phyloP scores from a whole-genome alignment of 2,888 invertebrate genomes.

The Pegoplata infirma region DNA sequence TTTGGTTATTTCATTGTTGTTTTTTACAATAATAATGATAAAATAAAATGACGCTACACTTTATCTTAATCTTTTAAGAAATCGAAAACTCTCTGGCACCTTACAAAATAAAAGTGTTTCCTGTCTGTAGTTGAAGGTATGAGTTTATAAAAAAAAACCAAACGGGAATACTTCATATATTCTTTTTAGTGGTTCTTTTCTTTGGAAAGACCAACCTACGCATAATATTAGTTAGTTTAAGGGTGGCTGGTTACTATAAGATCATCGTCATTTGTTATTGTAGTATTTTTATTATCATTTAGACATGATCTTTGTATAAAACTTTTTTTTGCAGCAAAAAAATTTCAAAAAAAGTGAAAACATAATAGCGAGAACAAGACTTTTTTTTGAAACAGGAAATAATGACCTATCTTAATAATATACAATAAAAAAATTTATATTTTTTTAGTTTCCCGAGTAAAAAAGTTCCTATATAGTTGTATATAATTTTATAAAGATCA shows the following conservation, averaged over 20 bases:
- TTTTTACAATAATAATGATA: too few species aligned
- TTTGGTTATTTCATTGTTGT: too few species aligned
- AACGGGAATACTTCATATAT: slow-evolving; percentile 22
- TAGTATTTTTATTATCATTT: slow-evolving; percentile 54
- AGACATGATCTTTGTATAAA: slow-evolving; percentile 35
- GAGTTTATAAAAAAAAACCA: slow-evolving; percentile 1
- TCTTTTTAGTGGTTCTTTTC: background rate
- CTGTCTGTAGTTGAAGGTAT: slow-evolving; percentile 44
- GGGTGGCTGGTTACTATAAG: slow-evolving; percentile 48
- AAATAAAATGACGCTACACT: slow-evolving; percentile 39
- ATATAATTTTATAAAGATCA: too few species aligned
- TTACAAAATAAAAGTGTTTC: slow-evolving; percentile 50
- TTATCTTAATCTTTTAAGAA: slow-evolving; percentile 59
- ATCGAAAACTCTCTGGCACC: slow-evolving; percentile 56
- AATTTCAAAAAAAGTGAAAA: slow-evolving; percentile 54
- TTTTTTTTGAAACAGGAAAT: slow-evolving; percentile 45
- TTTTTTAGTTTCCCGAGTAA: background rate
- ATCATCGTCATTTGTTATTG: slow-evolving; percentile 51
- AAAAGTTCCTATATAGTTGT: too few species aligned
- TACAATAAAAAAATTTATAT: background rate
- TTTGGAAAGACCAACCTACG: slow-evolving; percentile 30
- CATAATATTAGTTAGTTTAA: slow-evolving; percentile 41
- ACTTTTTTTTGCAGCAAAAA: slow-evolving; percentile 12
- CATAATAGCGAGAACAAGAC: slow-evolving; percentile 8
- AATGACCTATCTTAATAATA: slow-evolving; percentile 60